Base-by-base conservation (phyloP, 2,797 vertebrate species). In the Chrysolophus pictus region DNA sequence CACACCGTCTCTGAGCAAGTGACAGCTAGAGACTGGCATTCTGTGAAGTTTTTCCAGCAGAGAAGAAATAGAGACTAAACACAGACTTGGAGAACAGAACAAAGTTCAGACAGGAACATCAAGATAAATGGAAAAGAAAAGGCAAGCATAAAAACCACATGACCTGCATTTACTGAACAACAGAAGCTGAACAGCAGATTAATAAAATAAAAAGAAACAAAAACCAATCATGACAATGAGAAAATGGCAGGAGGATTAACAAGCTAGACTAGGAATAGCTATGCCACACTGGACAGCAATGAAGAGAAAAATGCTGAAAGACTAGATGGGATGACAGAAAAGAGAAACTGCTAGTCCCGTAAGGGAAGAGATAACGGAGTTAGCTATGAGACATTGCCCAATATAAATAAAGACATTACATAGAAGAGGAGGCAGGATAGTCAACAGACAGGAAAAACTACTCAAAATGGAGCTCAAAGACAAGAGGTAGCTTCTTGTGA, bases 161-260 rank as follows among this genome's bases (percentile, higher is more conserved):
- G 0, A 42, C 33, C 49, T 86, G 46, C 67, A 53, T 89, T 92
- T 95, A 78, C 55, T 2, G 6, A 90, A 60, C 69, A 92, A 46
- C 29, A 81, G 70, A 81, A 92, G n/a, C 22, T 81, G 79, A 95
- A 92, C 35, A 47, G 56, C 47, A 93, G 88, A 90, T 87, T 81
- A 90, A 95, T 90, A 87, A 29, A 53, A 53, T 5, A 29, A 29
- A 39, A 8, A 60, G 11, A 26, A 39, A 84, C 84, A 58, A 65
- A 64, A 47, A 47, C 42, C 42, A 42, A 17, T 46, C 72, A 87
- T 0, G 9, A 68, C 42, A 76, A 28, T 44, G 47, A 76, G 81
- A 84, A 94, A 76, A 64, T 62, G 74, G 68, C 88, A 91, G 88
- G 35, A 90, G 86, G 71, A 94, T 88, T 91, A 94, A 93, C 60